A percentile compares a stretch with the other conserved stretches of the same genome.
Conservation (phyloP, 2,888 invertebrate genomes). For the Dicycla oo region DNA sequence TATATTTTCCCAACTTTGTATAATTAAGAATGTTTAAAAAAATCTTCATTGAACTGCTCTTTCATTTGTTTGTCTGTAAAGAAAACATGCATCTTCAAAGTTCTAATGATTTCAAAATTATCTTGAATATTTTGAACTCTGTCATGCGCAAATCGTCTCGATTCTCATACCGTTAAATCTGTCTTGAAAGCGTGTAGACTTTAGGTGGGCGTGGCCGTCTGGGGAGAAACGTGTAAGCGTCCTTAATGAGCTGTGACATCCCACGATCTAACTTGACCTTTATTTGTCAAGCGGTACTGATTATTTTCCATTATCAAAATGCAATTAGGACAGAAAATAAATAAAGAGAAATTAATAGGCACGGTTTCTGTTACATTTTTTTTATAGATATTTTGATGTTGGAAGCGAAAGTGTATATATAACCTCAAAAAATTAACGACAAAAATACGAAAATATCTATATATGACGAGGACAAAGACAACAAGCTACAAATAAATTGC, state of each 20-base stretch:
- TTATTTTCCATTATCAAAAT: conserved; percentile 50
- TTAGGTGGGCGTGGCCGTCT: conserved; percentile 77
- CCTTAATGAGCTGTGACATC: conserved; percentile 75
- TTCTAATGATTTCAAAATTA: background rate
- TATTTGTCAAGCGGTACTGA: conserved; percentile 68
- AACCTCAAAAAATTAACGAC: background rate
- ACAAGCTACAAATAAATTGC: background rate
- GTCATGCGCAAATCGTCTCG: conserved; percentile 54
- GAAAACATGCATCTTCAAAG: background rate
- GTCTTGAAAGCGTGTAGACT: conserved; percentile 57
- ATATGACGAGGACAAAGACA: no score
- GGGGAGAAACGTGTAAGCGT: conserved; percentile 71
- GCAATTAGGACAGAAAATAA: conserved; percentile 5
- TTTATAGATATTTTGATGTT: background rate
- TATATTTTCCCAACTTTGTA: no score
- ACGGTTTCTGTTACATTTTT: background rate
- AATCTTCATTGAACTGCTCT: no score
- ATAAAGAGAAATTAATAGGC: conserved; percentile 4
- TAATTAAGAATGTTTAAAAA: no score
- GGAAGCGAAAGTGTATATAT: background rate
- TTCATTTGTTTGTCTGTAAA: background rate
- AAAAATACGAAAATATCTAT: background rate
- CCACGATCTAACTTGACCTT: conserved; percentile 66
- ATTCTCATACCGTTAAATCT: conserved; percentile 72
- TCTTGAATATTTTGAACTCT: background rate